These are phyloP conservation scores for Cetonia aurata DNA, from an alignment of 2,888 invertebrate species.

Conservation along the genomic window DNA sequence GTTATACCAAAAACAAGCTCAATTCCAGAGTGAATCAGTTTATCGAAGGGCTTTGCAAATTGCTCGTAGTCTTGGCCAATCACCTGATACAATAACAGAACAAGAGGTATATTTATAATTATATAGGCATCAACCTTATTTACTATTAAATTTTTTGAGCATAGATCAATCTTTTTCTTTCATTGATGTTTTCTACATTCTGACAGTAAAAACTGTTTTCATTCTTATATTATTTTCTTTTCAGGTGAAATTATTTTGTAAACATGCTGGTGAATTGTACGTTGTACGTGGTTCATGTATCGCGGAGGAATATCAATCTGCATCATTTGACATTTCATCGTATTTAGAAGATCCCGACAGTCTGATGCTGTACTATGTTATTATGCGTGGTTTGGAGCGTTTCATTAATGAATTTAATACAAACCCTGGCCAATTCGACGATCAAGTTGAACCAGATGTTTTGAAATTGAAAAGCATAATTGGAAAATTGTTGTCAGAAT, in stretches of 20 bases:
- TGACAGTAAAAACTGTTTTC: no score
- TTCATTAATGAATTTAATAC: conserved; percentile 90
- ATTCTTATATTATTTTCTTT: conserved; percentile 43
- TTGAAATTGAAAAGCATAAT: conserved; percentile 81
- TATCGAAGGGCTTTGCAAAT: conserved; percentile 85
- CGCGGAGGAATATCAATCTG: conserved; percentile 81
- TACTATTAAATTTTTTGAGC: no score
- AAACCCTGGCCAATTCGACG: conserved; percentile 89
- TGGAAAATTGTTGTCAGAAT: conserved; percentile 83
- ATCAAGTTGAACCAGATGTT: conserved; percentile 91
- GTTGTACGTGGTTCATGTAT: conserved; percentile 85
- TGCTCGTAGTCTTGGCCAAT: conserved; percentile 81
- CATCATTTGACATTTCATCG: conserved; percentile 60
- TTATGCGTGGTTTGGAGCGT: conserved; percentile 90
- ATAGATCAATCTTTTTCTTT: no score
- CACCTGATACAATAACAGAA: conserved; percentile 81
- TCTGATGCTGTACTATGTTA: conserved; percentile 89
- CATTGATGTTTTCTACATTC: no score
- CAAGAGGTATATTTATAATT: conserved; percentile 67
- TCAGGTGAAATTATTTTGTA: conserved; percentile 85
- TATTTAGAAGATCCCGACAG: conserved; percentile 84
- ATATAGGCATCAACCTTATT: neutral
- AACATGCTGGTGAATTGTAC: conserved; percentile 85
- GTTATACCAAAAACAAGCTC: conserved; percentile 86
- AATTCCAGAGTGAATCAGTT: conserved; percentile 84